Base-by-base conservation (phyloP, 2,888 invertebrate species). In the Caenorhabditis sulstoni region DNA sequence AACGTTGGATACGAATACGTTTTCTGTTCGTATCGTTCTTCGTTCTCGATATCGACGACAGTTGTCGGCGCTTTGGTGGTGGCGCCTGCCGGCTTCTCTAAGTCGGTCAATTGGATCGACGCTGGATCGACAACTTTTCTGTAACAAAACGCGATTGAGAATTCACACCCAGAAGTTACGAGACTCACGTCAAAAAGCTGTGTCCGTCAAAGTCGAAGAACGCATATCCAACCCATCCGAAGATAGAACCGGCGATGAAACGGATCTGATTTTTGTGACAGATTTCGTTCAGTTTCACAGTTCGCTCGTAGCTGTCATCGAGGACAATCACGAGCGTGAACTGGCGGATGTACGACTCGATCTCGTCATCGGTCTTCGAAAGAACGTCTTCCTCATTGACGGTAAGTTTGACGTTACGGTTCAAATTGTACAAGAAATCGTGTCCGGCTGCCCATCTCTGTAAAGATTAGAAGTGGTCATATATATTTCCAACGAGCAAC, bases 381-480 rank as follows among this genome's bases (percentile, higher is more conserved):
- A 53, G 59, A 16, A 84, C 14, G 22, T 61, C 65, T 11, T 70
- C 65, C 44, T 77, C 71, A 14, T 68, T 64, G 3, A 65, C 58
- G 0, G 92, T 93, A 49, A 98, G 94, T 84, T 94, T 93, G 0
- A 99, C 98, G 94, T 96, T 95, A 0, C 96, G 96, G 92, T 99
- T 99, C 83, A 99, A 16, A 35, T 61, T 67, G n/a, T 66, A 53
- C 12, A 66, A 45, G n/a, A 66, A 75, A 18, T 53, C 47, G 35
- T 49, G 41, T 3, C 59, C 45, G 12, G 62, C 57, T 2, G 45
- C 45, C 62, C 74, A 74, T 59, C 52, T 65, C 73, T 64, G 45
- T 22, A 73, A 50, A n/a, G n/a, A 18, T n/a, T 29, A 39, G 0
- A 5, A n/a, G 39, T 22, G 12, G 16, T 50, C 14, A 52, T 8